These are phyloP conservation scores for Danio rerio DNA, from an alignment of 2,113 vertebrate genomes.

Conservation along the genomic window DNA sequence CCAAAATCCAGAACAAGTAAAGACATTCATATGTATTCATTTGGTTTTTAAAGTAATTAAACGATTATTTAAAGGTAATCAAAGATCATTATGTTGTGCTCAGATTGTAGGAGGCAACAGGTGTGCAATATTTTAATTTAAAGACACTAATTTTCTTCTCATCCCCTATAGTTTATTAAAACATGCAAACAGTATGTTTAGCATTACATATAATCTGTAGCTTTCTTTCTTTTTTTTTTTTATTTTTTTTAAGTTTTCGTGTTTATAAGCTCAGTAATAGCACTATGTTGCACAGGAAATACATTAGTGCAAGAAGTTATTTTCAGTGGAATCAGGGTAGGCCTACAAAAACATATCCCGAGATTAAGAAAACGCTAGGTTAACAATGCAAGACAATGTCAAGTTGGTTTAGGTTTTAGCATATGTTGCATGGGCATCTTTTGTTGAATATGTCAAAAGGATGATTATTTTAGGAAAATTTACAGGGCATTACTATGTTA, in stretches of 20 bases:
- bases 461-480: too few relatives aligned
- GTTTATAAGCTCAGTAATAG: slow-evolving; percentile 35
- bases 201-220: not conserved
- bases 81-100: not conserved
- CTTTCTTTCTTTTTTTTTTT: not conserved
- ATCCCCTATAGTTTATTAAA: not conserved
- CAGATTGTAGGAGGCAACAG: not conserved
- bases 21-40: too few relatives aligned
- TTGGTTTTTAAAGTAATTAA: not conserved
- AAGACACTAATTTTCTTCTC: not conserved
- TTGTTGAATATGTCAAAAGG: too few relatives aligned
- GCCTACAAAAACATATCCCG: slow-evolving; percentile 60
- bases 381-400: slow-evolving; percentile 52
- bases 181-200: not conserved
- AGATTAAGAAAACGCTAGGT: slow-evolving; percentile 46
- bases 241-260: not conserved
- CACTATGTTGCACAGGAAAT: slow-evolving; percentile 58
- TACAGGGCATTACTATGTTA: too few relatives aligned
- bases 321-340: slow-evolving; percentile 55
- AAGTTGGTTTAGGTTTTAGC: too few relatives aligned
- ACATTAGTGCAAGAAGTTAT: slow-evolving; percentile 41
- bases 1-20: not conserved
- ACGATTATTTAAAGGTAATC: too few relatives aligned
- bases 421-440: too few relatives aligned
- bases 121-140: not conserved